Evolutionary conservation across 2,888 invertebrate species (phyloP), one percentile per base, ranked within the genome.

Genomic region (Mesochorus sp.): DNA sequence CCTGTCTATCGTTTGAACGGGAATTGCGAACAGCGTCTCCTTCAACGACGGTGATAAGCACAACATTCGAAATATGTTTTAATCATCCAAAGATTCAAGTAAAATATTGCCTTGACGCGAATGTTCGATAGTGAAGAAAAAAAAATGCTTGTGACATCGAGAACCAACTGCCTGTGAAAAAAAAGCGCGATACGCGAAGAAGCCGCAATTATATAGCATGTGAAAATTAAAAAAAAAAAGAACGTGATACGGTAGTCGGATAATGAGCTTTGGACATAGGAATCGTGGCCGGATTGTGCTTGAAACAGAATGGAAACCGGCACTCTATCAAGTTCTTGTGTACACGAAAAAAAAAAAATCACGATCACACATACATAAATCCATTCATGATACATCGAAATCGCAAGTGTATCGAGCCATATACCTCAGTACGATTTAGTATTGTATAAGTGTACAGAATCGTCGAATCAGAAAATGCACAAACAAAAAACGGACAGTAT

Each of bases 381-480:
- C 28, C 31, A 42, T 47, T 34, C 53, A 55, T 55, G 66, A 59
- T 44, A 59, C 66, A 64, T 67, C 66, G 51, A 49, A 67, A 42
- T 42, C 57, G 10, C 12, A 5, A 51, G 61, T 17, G 44, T 59
- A 51, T 42, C 59, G 62, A 59, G 51, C 59, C 53, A 59, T 57
- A 64, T 70, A 66, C 71, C 53, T 76, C 76, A 37, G n/a, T 76
- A 49, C 55, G 44, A 71, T 59, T 39, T 59, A 76, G 39, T 59
- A 66, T 66, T 55, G 3, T 47, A 47, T 59, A 70, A 49, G 17
- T 76, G 76, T 76, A 76, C 76, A 64, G 76, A 49, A 62, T 42
- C 44, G 62, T 62, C 24, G 14, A 42, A 44, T 34, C 34, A 17
- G 26, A 59, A 19, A 64, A 31, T 66, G 37, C 55, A 49, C 55